These are phyloP conservation scores for Amblyopsis rosae DNA, from an alignment of 2,113 vertebrate species.

Conservation along the genomic window DNA sequence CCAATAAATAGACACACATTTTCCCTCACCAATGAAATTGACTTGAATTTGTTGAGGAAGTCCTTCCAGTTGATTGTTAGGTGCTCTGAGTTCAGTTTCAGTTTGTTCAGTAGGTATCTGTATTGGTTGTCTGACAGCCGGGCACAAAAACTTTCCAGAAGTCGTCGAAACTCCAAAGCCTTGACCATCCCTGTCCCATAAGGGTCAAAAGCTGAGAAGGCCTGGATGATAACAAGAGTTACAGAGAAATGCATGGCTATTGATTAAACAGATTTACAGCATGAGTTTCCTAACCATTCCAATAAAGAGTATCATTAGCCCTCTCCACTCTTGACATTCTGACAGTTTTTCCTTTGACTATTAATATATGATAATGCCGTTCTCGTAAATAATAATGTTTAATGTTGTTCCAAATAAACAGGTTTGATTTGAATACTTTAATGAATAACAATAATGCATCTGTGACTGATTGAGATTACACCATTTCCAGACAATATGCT, in stretches of 20 bases:
- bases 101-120: conserved; percentile 68
- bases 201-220: conserved; percentile 72
- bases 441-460: too few relatives aligned
- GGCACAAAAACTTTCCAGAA: conserved; percentile 75
- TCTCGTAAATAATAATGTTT: too few relatives aligned
- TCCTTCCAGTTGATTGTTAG: conserved; percentile 68
- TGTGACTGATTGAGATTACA: too few relatives aligned
- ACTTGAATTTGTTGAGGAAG: conserved; percentile 70
- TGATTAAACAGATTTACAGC: not conserved
- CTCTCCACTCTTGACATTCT: too few relatives aligned
- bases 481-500: too few relatives aligned
- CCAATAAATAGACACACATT: conserved; percentile 36
- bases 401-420: too few relatives aligned
- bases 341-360: too few relatives aligned
- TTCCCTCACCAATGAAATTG: conserved; percentile 61
- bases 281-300: too few relatives aligned
- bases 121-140: conserved; percentile 69
- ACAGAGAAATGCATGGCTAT: not conserved
- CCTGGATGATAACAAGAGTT: conserved; percentile 40
- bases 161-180: conserved; percentile 65
- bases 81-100: conserved; percentile 58
- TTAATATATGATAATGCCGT: too few relatives aligned
- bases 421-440: too few relatives aligned
- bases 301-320: too few relatives aligned
- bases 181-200: conserved; percentile 62